Conservation (phyloP, 2,797 vertebrate genomes). For the Capromys pilorides region DNA sequence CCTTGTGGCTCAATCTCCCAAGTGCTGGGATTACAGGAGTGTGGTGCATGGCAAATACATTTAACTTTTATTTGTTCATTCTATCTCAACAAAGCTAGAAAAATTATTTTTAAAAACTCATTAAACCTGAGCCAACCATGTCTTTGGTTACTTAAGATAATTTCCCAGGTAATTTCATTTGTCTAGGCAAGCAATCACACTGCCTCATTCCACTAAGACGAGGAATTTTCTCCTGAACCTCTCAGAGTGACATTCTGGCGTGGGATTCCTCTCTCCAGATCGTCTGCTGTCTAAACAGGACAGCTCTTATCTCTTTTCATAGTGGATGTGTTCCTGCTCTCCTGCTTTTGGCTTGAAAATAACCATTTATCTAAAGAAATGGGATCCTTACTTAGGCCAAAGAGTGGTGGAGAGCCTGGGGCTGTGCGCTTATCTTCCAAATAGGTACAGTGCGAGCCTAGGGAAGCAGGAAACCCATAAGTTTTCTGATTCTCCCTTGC, state of each 20-base stretch:
- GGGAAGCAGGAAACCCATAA: background rate
- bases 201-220: background rate
- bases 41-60: background rate
- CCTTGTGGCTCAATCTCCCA: too few relatives aligned
- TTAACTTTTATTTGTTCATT: background rate
- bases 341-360: constrained; percentile 52
- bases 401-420: background rate
- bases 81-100: background rate
- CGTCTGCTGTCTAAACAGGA: background rate
- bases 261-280: background rate
- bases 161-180: background rate
- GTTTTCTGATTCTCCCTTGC: constrained; percentile 16
- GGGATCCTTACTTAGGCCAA: constrained; percentile 34
- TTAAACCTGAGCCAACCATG: background rate
- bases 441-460: background rate
- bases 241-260: background rate
- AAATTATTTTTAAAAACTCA: background rate
- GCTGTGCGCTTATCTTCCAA: constrained; percentile 31
- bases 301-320: background rate
- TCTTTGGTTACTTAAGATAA: background rate
- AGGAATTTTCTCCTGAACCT: background rate
- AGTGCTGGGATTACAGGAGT: too few relatives aligned
- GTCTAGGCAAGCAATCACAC: background rate
- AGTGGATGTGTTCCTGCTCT: constrained; percentile 12
- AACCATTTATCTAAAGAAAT: constrained; percentile 3